These are phyloP conservation scores for Himantopus leucocephalus DNA, from an alignment of 2,113 vertebrate species.

Conservation along the genomic window DNA sequence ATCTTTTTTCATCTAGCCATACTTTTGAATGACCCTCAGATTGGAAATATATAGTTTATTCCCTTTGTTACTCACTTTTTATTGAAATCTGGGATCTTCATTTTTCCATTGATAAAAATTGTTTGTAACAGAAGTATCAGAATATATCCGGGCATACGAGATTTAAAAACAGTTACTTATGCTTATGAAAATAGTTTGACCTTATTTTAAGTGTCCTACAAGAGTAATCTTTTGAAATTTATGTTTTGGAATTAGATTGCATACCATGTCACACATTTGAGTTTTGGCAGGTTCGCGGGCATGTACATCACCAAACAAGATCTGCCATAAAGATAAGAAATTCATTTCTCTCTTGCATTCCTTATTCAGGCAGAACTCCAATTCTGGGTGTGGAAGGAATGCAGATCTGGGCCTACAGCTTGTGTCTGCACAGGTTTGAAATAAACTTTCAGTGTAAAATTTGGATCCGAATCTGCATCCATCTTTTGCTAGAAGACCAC, in stretches of 20 bases:
- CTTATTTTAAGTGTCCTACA: not conserved
- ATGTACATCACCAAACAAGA: slow-evolving; percentile 2
- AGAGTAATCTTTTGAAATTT: not conserved
- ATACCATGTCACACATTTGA: not conserved
- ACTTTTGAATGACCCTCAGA: not conserved
- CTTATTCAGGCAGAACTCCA: slow-evolving; percentile 20
- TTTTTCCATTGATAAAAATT: not conserved
- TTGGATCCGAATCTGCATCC: not conserved
- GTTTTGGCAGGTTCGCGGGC: not conserved
- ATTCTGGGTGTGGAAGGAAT: slow-evolving; percentile 28
- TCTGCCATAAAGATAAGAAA: slow-evolving; percentile 22
- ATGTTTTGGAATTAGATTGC: not conserved
- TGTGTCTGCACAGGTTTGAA: not conserved
- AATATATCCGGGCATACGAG: not conserved
- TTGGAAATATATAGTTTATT: not conserved
- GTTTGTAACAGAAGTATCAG: not conserved
- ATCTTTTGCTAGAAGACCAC: not conserved
- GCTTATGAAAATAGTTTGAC: not conserved
- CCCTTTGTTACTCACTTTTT: not conserved
- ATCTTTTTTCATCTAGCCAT: not conserved
- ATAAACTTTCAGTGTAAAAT: not conserved
- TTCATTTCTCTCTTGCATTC: not conserved
- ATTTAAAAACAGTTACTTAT: not conserved
- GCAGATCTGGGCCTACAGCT: not conserved
- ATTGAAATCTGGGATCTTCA: not conserved